Conservation (phyloP, 2,797 vertebrate species). For the Gymnocypris eckloni region DNA sequence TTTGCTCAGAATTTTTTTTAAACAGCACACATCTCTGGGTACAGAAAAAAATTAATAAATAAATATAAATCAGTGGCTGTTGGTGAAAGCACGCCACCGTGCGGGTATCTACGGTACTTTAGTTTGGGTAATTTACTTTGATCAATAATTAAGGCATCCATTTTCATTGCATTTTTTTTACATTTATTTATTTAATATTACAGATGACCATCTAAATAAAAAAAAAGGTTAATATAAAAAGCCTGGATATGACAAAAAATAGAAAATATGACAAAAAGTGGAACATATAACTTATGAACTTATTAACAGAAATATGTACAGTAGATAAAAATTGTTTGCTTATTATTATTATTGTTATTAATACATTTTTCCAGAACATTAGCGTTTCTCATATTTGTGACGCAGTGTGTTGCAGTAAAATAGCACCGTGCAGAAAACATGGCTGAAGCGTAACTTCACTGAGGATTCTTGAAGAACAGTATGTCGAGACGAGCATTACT, state of each 20-base stretch:
- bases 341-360: background rate
- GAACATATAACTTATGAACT: background rate
- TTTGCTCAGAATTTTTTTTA: too few relatives aligned
- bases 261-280: too few relatives aligned
- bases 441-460: background rate
- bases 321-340: too few relatives aligned
- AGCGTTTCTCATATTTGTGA: background rate
- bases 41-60: too few relatives aligned
- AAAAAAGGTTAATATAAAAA: background rate
- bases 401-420: conserved; percentile 34
- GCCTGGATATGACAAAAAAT: background rate
- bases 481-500: background rate
- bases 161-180: background rate
- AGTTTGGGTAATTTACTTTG: background rate
- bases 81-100: background rate
- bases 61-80: too few relatives aligned
- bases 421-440: conserved; percentile 23
- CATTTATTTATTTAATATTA: background rate
- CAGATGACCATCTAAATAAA: background rate
- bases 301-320: background rate
- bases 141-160: background rate
- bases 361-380: background rate
- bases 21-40: too few relatives aligned
- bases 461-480: background rate
- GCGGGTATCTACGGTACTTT: background rate